Base-by-base conservation (phyloP, 2,797 vertebrate species). In the Ambastaia sidthimunki region DNA sequence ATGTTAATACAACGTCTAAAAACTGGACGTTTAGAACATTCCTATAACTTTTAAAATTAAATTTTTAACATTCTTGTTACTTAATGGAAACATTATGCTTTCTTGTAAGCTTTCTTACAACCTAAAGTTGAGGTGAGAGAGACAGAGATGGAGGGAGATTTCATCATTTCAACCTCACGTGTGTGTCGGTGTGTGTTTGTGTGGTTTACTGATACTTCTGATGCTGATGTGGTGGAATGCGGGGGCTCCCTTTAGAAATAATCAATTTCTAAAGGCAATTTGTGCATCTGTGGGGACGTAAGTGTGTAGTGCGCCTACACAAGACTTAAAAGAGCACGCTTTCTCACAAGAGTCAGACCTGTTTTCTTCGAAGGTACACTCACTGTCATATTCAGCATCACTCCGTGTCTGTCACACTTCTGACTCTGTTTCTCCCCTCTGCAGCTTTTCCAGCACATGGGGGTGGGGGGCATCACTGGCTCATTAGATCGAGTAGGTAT, bases 401-500 rank as follows among this genome's bases (percentile, higher is more conserved):
- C 52, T 34, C 34, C 60, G 28, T 67, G 21, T 82, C 77, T 76
- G 55, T 76, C 44, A 80, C 73, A 69, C 67, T 60, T n/a, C 67
- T 54, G 37, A 67, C 76, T 57, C 57, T 69, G 67, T 71, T 25
- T 48, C 16, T 60, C n/a, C 59, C 31, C n/a, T 21, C 25, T 9
- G 50, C 47, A 67, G 67, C 31, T 34, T 21, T 69, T 62, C 12
- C 1, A 37, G 23, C 57, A 25, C 77, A 57, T 63, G 48, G 23
- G 72, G 52, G 60, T 28, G 68, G 25, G 59, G 13, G 23, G 60
- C 41, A 54, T 72, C 34, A 67, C 19, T 12, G 18, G 73, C 62
- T 85, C 80, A 80, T 85, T 74, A 85, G 73, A 52, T 62, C 31
- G 55, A 73, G 62, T 18, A 72, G 63, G 62, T 80, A 69, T 74